Conservation (phyloP, 2,888 invertebrate species). For the Amphipyra berbera region DNA sequence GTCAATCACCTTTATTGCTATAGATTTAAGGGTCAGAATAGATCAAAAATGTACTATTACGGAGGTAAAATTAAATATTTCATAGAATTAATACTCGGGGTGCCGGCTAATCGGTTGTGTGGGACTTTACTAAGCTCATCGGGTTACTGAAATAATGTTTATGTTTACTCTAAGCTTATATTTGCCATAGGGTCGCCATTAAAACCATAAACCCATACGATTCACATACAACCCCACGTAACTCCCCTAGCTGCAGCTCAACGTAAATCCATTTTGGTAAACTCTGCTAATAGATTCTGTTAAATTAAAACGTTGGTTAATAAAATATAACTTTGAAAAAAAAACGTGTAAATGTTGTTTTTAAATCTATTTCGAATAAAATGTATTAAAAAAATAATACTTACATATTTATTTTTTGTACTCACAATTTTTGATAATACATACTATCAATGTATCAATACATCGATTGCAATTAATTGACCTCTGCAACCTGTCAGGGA, state of each 20-base stretch:
- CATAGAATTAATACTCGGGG: constrained; percentile 63
- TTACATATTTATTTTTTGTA: too few species aligned
- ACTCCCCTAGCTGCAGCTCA: constrained; percentile 43
- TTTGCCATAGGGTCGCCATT: constrained; percentile 70
- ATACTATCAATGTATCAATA: too few species aligned
- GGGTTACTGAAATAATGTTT: constrained; percentile 89
- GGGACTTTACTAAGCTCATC: constrained; percentile 85
- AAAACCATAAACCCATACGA: constrained; percentile 73
- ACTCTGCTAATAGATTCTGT: constrained; percentile 49
- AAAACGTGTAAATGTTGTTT: not conserved
- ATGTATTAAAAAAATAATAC: not conserved
- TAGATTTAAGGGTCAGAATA: constrained; percentile 1
- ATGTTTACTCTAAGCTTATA: constrained; percentile 83
- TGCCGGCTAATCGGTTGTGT: constrained; percentile 79
- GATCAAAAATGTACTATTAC: not conserved
- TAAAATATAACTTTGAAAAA: constrained; percentile 9
- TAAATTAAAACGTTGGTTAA: constrained; percentile 45
- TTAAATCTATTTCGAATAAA: not conserved
- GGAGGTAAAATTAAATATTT: constrained; percentile 1
- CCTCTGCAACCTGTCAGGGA: too few species aligned
- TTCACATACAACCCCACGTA: constrained; percentile 57
- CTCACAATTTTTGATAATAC: too few species aligned
- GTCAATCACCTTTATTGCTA: not conserved
- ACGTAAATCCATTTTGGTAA: constrained; percentile 50
- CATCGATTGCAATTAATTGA: too few species aligned